These are phyloP conservation scores for Chelmon rostratus DNA, from an alignment of 2,797 vertebrate species.

Conservation along the genomic window DNA sequence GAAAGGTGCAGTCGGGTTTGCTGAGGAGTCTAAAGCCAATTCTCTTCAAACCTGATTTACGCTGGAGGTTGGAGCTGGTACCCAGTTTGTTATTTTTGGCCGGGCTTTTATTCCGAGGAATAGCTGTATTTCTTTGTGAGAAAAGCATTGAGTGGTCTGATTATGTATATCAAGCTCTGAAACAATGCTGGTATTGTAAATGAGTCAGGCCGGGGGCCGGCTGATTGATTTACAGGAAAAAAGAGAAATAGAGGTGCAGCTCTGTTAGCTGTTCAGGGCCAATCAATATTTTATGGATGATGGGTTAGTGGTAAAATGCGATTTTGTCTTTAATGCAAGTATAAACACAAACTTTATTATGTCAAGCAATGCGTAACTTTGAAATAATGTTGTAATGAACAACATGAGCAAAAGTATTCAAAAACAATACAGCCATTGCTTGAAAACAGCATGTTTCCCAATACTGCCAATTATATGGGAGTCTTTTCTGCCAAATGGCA, in stretches of 20 bases:
- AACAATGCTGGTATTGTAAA: slow-evolving; percentile 74
- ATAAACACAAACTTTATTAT: slow-evolving; percentile 62
- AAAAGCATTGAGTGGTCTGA: slow-evolving; percentile 64
- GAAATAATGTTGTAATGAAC: slow-evolving; percentile 59
- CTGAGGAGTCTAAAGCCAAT: slow-evolving; percentile 51
- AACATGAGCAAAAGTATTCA: slow-evolving; percentile 45
- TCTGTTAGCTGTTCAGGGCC: slow-evolving; percentile 29
- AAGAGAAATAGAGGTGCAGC: slow-evolving; percentile 50
- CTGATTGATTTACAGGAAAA: slow-evolving; percentile 67
- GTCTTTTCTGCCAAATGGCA: slow-evolving; percentile 48
- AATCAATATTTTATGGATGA: slow-evolving; percentile 64
- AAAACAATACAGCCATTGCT: slow-evolving; percentile 46
- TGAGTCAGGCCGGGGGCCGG: slow-evolving; percentile 29
- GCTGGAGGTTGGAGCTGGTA: slow-evolving; percentile 64
- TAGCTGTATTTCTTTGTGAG: slow-evolving; percentile 50
- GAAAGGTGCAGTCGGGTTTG: slow-evolving; percentile 39
- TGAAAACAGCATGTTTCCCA: slow-evolving; percentile 51
- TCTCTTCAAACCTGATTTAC: slow-evolving; percentile 68
- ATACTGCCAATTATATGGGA: slow-evolving; percentile 47
- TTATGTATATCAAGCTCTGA: slow-evolving; percentile 64
- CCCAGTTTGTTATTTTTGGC: slow-evolving; percentile 75
- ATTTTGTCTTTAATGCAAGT: slow-evolving; percentile 51
- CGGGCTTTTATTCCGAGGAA: slow-evolving; percentile 52
- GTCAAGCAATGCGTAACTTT: slow-evolving; percentile 53
- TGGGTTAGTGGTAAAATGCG: slow-evolving; percentile 46